These are phyloP conservation scores for Pectinophora gossypiella DNA, from an alignment of 1,140 invertebrate genomes.

Conservation along the genomic window DNA sequence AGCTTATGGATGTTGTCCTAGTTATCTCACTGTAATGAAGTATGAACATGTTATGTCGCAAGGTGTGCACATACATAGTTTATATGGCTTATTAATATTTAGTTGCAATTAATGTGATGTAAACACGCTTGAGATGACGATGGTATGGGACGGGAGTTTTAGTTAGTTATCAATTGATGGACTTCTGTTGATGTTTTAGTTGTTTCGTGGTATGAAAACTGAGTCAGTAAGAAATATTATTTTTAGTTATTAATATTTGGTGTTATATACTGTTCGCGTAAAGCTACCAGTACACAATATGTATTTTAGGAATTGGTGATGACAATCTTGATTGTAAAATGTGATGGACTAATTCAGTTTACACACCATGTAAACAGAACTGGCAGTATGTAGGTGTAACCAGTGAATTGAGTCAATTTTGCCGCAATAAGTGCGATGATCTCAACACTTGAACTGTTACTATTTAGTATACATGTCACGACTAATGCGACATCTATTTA, in stretches of 20 bases:
- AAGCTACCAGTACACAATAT: too few relatives aligned
- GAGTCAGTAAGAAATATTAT: background rate
- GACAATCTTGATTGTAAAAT: too few relatives aligned
- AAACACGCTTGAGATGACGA: constrained; percentile 38
- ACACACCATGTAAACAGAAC: constrained; percentile 16
- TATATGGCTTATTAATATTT: constrained; percentile 47
- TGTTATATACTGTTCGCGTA: too few relatives aligned
- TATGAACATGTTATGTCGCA: constrained; percentile 21
- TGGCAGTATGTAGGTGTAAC: constrained; percentile 34
- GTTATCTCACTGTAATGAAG: constrained; percentile 1
- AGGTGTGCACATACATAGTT: constrained; percentile 27
- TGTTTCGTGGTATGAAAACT: constrained; percentile 11
- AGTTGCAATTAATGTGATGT: constrained; percentile 62
- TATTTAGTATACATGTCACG: constrained; percentile 35
- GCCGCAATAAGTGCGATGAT: constrained; percentile 57
- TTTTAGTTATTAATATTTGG: too few relatives aligned
- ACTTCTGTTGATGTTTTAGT: constrained; percentile 40
- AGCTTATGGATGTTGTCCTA: too few relatives aligned
- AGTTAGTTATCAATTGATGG: constrained; percentile 40
- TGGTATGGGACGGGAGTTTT: constrained; percentile 36
- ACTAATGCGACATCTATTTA: constrained; percentile 16
- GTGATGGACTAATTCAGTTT: too few relatives aligned
- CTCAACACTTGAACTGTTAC: constrained; percentile 55
- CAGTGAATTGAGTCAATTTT: constrained; percentile 64
- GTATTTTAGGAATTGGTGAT: too few relatives aligned